Evolutionary conservation across 2,888 invertebrate genomes (phyloP).

Genomic region (Metallyticus violacea): DNA sequence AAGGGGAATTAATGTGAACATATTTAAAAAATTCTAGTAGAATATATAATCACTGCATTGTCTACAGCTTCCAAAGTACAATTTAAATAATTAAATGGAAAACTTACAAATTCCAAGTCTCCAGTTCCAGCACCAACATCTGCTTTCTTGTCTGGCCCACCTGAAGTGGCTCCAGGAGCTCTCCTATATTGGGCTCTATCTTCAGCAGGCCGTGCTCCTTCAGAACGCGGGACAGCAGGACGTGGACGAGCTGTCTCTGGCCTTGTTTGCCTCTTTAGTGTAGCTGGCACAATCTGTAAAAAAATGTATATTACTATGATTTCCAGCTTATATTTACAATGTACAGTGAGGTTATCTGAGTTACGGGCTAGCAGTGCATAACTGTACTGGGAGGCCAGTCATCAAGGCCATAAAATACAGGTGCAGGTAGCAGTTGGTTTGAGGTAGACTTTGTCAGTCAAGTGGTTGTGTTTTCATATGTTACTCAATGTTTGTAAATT

Average conservation of each 20-base stretch:
- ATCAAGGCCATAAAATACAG: no score
- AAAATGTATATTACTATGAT: no score
- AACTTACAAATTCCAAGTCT: conserved; percentile 81
- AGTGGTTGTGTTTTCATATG: no score
- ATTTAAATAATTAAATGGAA: not conserved
- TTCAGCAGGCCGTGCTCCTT: conserved; percentile 71
- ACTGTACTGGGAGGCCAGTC: no score
- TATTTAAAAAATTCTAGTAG: no score
- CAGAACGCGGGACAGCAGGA: conserved; percentile 62
- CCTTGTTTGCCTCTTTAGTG: conserved; percentile 86
- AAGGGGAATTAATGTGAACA: no score
- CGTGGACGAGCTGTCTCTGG: conserved; percentile 82
- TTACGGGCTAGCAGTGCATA: no score
- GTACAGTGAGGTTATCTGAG: no score
- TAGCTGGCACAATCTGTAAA: conserved; percentile 86
- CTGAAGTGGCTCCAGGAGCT: conserved; percentile 61
- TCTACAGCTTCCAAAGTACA: not conserved
- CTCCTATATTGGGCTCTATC: conserved; percentile 82
- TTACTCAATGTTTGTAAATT: no score
- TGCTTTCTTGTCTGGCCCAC: conserved; percentile 85
- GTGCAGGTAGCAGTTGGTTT: no score
- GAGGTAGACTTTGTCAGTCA: no score
- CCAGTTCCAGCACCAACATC: conserved; percentile 95
- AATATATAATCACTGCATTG: not conserved
- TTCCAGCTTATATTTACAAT: no score